Evolutionary conservation across 1,140 invertebrate genomes (phyloP).

Genomic region (Drosophila melanica): DNA sequence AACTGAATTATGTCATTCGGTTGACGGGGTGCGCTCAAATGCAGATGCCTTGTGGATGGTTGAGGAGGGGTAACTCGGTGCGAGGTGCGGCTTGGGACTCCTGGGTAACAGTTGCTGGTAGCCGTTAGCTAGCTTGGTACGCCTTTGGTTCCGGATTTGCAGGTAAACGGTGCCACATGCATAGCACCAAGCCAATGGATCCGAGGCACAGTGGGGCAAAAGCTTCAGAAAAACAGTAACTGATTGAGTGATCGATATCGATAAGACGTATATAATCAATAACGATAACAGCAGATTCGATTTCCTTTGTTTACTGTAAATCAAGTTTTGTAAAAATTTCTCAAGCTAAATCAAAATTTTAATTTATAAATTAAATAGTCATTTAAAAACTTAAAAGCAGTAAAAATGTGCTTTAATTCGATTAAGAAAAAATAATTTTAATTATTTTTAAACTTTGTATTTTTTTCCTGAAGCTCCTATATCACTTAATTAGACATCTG

Average conservation of each 20-base stretch:
- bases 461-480: no score
- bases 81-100: not conserved
- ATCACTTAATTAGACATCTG: no score
- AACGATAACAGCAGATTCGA: no score
- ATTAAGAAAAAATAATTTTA: no score
- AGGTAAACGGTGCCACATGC: conserved; percentile 37
- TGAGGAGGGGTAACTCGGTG: not conserved
- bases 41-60: conserved; percentile 9
- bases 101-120: not conserved
- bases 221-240: not conserved
- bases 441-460: no score
- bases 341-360: no score
- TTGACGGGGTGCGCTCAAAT: conserved; percentile 48
- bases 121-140: conserved; percentile 6
- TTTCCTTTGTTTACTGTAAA: no score
- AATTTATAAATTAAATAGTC: no score
- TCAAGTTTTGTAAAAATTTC: no score
- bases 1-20: conserved; percentile 82
- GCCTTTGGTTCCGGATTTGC: conserved; percentile 37
- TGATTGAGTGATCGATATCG: no score
- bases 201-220: not conserved
- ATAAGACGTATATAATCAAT: not conserved
- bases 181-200: conserved; percentile 16
- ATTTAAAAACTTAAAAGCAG: no score
- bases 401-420: no score